A percentile compares a stretch with the other conserved stretches of the same genome.
phyloP scores from a whole-genome alignment of 2,113 vertebrate species.

The Epinephelus lanceolatus region DNA sequence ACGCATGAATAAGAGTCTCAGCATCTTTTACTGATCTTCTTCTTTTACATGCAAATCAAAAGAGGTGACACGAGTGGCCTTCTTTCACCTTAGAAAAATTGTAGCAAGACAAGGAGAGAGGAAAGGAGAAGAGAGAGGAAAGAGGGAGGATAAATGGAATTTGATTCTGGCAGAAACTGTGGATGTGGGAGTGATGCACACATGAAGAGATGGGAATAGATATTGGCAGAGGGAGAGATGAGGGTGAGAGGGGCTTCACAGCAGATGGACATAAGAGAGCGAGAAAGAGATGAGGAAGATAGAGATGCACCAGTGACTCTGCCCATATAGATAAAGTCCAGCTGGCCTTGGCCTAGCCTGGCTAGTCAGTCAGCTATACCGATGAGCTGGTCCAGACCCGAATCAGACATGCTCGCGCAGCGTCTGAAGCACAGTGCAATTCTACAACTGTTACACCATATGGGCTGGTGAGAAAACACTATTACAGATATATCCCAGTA shows the following conservation, averaged over 20 bases:
- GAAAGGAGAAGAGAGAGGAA: background rate
- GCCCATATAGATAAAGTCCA: conserved; percentile 62
- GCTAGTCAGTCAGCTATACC: conserved; percentile 36
- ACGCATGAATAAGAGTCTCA: no score
- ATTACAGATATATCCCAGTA: conserved; percentile 14
- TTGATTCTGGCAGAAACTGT: conserved; percentile 15
- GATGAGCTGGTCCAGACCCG: conserved; percentile 39
- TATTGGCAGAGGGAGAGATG: conserved; percentile 35
- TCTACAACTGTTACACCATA: conserved; percentile 54
- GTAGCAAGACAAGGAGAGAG: background rate
- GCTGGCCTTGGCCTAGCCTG: conserved; percentile 58
- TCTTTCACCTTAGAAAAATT: no score
- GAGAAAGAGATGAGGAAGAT: conserved; percentile 47
- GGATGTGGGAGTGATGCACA: conserved; percentile 38
- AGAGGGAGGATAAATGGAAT: conserved; percentile 19
- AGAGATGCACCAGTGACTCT: conserved; percentile 47
- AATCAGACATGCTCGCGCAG: conserved; percentile 35
- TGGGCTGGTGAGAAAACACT: conserved; percentile 28
- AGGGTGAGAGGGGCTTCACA: conserved; percentile 45
- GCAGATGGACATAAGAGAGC: conserved; percentile 70
- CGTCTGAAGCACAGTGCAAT: conserved; percentile 15
- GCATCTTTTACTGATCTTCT: no score
- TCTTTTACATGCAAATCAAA: no score
- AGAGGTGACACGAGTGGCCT: no score
- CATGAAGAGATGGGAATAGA: conserved; percentile 52